Base-by-base conservation (phyloP, 2,888 invertebrate genomes). In the Lycia hirtaria region DNA sequence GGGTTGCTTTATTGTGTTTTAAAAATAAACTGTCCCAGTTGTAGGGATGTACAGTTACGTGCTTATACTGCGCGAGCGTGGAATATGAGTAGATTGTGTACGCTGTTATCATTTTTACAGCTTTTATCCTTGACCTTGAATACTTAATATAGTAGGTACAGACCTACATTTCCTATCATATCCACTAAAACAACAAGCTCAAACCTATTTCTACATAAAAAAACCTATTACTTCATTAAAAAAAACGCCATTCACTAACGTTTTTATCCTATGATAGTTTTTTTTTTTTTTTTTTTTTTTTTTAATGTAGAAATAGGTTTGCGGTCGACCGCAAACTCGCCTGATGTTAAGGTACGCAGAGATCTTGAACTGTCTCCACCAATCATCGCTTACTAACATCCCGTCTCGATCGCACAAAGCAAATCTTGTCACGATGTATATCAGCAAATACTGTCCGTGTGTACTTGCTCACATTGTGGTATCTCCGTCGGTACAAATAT, bases 401-500 rank as follows among this genome's bases (percentile, higher is more conserved):
- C 12, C 12, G 6, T 22, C 43, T 41, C 35, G 28, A 38, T 54
- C 9, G 12, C 15, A 22, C 55, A 41, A 35, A 59, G 57, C 59
- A 60, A 62, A 66, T 64, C 54, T 55, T 48, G 55, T 61, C 33
- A 56, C 60, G 24, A 56, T 62, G 50, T 47, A 61, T 61, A 60
- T 64, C 43, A 32, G 59, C 47, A 62, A 66, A 66, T 54, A 66
- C 45, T 48, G 59, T 55, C 41, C 58, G 68, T 66, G 60, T 72
- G 51, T 58, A 10, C 6, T 1, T 5, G 1, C 9, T 43, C 9
- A 12, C 20, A n/a, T 14, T 71, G 55, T 60, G 33, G 33, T 47
- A 51, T 50, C 66, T 68, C 53, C 56, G 54, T 52, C 43, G 43
- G 44, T 32, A 50, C 75, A 75, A 88, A 88, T 87, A 87, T 87